Percentiles rank a stretch among this genome's conserved stretches.
These are phyloP conservation scores for Macrochelys suwanniensis DNA, from an alignment of 2,797 vertebrate genomes.

Conservation along the genomic window DNA sequence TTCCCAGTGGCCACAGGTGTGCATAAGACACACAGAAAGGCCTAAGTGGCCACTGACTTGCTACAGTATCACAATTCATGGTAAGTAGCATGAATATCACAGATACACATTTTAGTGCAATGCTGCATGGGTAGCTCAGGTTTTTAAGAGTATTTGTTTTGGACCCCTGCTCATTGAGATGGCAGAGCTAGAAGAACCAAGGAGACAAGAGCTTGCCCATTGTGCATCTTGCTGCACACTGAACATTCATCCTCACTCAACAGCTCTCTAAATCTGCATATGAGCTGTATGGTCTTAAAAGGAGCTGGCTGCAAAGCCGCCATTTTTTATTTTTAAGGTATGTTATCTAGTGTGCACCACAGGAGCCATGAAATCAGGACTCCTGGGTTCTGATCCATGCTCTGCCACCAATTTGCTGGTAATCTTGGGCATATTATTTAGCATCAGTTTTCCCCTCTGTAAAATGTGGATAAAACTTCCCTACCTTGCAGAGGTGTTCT, in stretches of 20 bases:
- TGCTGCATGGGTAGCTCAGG: not conserved
- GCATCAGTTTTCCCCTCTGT: not conserved
- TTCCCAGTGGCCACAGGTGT: not conserved
- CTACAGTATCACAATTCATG: not conserved
- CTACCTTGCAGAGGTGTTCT: not conserved
- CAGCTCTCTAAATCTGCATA: not conserved
- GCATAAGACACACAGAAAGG: not conserved
- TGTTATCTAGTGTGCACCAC: not conserved
- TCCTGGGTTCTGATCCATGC: not conserved
- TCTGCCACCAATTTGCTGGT: accelerated
- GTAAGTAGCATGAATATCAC: not conserved
- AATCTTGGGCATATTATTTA: not conserved
- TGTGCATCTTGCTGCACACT: not conserved
- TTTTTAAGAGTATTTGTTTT: not conserved
- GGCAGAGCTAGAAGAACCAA: not conserved
- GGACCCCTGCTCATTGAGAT: not conserved
- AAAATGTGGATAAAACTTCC: not conserved
- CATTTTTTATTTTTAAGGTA: not conserved
- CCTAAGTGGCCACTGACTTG: not conserved
- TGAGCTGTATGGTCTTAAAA: not conserved
- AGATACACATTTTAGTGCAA: not conserved
- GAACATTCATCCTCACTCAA: not conserved
- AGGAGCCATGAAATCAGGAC: not conserved
- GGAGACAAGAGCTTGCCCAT: not conserved
- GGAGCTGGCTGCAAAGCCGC: not conserved